Evolutionary conservation across 2,888 invertebrate species (phyloP).

Genomic region (Tholera decimalis): DNA sequence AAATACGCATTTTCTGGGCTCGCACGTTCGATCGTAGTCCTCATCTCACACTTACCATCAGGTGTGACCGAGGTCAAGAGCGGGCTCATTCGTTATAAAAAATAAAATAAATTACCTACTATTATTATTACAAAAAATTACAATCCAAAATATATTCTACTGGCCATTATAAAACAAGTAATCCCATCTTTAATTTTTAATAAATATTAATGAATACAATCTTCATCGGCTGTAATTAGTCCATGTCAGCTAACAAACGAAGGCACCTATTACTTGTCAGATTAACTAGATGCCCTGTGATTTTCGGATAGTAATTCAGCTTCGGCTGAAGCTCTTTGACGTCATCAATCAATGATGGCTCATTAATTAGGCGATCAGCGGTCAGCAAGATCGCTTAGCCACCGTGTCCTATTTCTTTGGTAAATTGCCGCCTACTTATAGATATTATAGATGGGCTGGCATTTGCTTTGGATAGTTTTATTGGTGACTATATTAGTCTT

Average conservation of each 20-base stretch:
- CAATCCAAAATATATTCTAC: not conserved
- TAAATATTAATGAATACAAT: conserved; percentile 34
- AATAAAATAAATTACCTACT: not conserved
- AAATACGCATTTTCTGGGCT: no score
- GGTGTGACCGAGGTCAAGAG: no score
- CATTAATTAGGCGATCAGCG: conserved; percentile 55
- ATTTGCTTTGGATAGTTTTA: not conserved
- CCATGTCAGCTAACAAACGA: conserved; percentile 26
- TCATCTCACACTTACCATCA: no score
- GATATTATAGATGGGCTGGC: conserved; percentile 22
- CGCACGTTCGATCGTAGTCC: no score
- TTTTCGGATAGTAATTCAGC: conserved; percentile 47
- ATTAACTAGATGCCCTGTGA: conserved; percentile 48
- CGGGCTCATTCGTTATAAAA: not conserved
- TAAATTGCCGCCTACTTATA: conserved; percentile 18
- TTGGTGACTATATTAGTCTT: no score
- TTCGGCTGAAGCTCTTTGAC: conserved; percentile 35
- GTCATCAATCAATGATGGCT: conserved; percentile 54
- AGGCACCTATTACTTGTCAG: conserved; percentile 28
- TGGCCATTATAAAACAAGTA: not conserved
- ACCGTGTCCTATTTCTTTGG: conserved; percentile 52
- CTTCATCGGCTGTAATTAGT: conserved; percentile 10
- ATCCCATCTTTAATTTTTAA: conserved; percentile 27
- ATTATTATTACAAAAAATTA: not conserved
- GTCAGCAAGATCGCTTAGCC: conserved; percentile 25